Evolutionary conservation across 2,888 invertebrate genomes (phyloP), one percentile per base, ranked within the genome.

Genomic region (Spilarctia lutea): DNA sequence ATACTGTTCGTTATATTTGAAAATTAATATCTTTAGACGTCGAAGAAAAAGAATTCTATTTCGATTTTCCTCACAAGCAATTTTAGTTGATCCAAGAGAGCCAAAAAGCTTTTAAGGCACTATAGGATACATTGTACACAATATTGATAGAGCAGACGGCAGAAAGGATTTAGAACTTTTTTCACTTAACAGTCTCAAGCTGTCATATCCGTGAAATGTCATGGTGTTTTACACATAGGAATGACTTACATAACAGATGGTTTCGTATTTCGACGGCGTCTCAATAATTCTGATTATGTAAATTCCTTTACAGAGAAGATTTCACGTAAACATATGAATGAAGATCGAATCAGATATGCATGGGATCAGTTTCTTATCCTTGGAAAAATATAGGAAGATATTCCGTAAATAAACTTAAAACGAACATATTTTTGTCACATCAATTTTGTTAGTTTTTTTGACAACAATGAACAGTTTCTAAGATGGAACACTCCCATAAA

Each of bases 331-430:
- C 91, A 91, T 91, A 91, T 89, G 91, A 92, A 93, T 92, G 92
- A 91, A 91, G 91, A 93, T 91, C 93, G 90, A 93, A 94, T 93
- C 93, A 93, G 91, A 93, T 94, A 93, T 93, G 93, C 92, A 93
- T 93, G 90, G 93, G 91, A 93, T 93, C 92, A 91, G 92, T 92
- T 91, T 91, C 91, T 92, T 92, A 91, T 91, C 89, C 90, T 89
- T 86, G 86, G 83, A 75, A 89, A 91, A 90, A 91, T 92, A 91
- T 92, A 87, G 86, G 85, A 89, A 90, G 85, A 89, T 89, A 89
- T 91, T 89, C 85, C 83, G 89, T 91, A 91, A 90, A 91, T 88
- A 91, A 87, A 89, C 90, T 91, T 89, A 88, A 90, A 89, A 87
- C 85, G 86, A 85, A 84, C 81, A 85, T 84, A 85, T 86, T 86